phyloP scores from a whole-genome alignment of 2,888 invertebrate species.

The Drosophila trichaetosa region DNA sequence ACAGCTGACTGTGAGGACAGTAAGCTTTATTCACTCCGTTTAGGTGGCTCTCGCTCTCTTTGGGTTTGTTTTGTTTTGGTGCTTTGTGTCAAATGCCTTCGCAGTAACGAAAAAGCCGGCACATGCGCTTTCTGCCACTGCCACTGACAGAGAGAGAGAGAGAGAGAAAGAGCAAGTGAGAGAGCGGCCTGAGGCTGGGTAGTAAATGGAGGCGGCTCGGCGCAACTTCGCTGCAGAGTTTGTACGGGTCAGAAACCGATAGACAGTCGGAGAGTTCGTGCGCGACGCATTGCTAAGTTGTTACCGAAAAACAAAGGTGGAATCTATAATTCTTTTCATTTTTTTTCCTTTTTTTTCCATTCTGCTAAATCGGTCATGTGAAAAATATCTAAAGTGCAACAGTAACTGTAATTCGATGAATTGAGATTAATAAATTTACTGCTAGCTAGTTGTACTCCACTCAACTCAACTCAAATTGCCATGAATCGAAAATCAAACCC shows the following conservation, averaged over 20 bases:
- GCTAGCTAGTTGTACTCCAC: neutral
- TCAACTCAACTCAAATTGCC: conserved; percentile 5
- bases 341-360: conserved; percentile 24
- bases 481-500: conserved; percentile 28
- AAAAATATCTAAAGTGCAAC: conserved; percentile 35
- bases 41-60: conserved; percentile 31
- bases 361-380: conserved; percentile 24
- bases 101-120: conserved; percentile 46
- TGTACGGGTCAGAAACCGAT: conserved; percentile 72
- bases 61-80: conserved; percentile 62
- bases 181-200: conserved; percentile 41
- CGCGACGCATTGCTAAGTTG: conserved; percentile 50
- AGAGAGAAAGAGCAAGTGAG: conserved; percentile 15
- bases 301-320: conserved; percentile 43
- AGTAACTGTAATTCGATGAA: conserved; percentile 14
- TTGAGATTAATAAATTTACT: conserved; percentile 29
- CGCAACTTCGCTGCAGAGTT: conserved; percentile 77
- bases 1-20: conserved; percentile 60
- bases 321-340: conserved; percentile 31
- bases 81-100: conserved; percentile 39
- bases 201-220: conserved; percentile 52
- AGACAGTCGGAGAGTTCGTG: conserved; percentile 69
- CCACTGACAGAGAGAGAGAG: neutral
- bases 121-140: conserved; percentile 51
- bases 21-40: conserved; percentile 59